Percentiles rank a stretch among this genome's conserved stretches.
These are phyloP conservation scores for Nycteola revayana DNA, from an alignment of 2,888 invertebrate species.

Conservation along the genomic window DNA sequence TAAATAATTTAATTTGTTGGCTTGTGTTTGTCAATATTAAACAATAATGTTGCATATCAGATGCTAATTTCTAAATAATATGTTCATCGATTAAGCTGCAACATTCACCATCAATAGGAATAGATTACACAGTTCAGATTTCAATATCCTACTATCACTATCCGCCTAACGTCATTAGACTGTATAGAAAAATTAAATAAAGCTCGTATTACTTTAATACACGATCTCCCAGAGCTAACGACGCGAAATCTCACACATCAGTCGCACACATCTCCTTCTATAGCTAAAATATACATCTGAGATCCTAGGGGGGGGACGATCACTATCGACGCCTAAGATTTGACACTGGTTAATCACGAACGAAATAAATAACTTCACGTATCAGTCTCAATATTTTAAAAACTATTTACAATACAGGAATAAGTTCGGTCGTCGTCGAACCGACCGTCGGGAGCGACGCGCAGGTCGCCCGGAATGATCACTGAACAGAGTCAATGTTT, in stretches of 20 bases:
- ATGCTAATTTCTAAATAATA: conserved; percentile 15
- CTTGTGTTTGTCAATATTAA: not conserved
- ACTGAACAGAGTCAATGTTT: conserved; percentile 52
- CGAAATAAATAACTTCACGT: conserved; percentile 78
- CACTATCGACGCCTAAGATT: conserved; percentile 64
- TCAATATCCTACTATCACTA: conserved; percentile 33
- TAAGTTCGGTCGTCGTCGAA: conserved; percentile 64
- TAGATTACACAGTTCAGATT: conserved; percentile 34
- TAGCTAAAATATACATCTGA: conserved; percentile 53
- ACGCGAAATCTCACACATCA: conserved; percentile 32
- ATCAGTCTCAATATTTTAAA: conserved; percentile 80
- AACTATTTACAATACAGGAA: conserved; percentile 74
- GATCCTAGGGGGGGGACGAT: conserved; percentile 61
- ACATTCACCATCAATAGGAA: conserved; percentile 31
- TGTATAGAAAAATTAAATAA: conserved; percentile 35
- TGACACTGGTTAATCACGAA: conserved; percentile 77
- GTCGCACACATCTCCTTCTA: conserved; percentile 35
- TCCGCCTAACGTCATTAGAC: conserved; percentile 30
- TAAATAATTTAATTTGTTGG: conserved; percentile 8
- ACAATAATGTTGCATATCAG: not conserved
- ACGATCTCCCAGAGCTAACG: conserved; percentile 27
- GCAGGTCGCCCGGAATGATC: conserved; percentile 57
- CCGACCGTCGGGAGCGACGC: too few relatives aligned
- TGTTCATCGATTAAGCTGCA: conserved; percentile 23
- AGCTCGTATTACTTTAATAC: conserved; percentile 35